phyloP scores from a whole-genome alignment of 2,113 vertebrate species.

The Xenopus tropicalis region DNA sequence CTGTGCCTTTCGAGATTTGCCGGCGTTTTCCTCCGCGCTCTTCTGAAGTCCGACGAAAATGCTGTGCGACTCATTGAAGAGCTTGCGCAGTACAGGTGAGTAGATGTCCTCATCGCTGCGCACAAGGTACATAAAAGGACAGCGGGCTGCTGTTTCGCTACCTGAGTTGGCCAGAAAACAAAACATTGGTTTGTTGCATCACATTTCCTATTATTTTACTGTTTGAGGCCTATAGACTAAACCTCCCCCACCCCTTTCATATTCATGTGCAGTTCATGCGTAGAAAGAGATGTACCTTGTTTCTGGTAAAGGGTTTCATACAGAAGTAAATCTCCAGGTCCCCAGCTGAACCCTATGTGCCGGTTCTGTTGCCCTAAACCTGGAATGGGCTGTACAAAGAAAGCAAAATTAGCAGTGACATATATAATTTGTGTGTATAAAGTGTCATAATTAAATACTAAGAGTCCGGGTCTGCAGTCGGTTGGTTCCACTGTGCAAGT shows the following conservation, averaged over 20 bases:
- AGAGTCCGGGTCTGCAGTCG: too few species aligned
- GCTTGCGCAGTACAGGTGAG: constrained; percentile 86
- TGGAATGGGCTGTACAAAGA: constrained; percentile 71
- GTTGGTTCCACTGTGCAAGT: too few species aligned
- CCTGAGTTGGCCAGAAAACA: constrained; percentile 44
- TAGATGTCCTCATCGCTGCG: constrained; percentile 85
- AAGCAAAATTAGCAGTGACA: background rate
- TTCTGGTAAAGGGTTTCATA: constrained; percentile 77
- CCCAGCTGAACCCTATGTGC: constrained; percentile 91
- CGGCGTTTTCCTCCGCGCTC: constrained; percentile 76
- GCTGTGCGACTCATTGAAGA: constrained; percentile 95
- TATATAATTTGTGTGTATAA: too few species aligned
- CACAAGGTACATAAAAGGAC: constrained; percentile 71
- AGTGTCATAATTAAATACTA: too few species aligned
- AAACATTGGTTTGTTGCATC: background rate
- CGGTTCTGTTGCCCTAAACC: constrained; percentile 66
- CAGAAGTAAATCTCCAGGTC: constrained; percentile 83
- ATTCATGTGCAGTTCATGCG: too few species aligned
- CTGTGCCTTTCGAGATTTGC: constrained; percentile 75
- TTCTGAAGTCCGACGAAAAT: constrained; percentile 91
- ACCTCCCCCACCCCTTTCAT: too few species aligned
- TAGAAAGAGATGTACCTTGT: constrained; percentile 59
- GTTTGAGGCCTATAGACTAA: too few species aligned
- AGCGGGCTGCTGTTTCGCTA: constrained; percentile 40
- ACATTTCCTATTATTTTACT: too few species aligned